phyloP scores from a whole-genome alignment of 2,797 vertebrate genomes.

The Sebastes paucispinis region DNA sequence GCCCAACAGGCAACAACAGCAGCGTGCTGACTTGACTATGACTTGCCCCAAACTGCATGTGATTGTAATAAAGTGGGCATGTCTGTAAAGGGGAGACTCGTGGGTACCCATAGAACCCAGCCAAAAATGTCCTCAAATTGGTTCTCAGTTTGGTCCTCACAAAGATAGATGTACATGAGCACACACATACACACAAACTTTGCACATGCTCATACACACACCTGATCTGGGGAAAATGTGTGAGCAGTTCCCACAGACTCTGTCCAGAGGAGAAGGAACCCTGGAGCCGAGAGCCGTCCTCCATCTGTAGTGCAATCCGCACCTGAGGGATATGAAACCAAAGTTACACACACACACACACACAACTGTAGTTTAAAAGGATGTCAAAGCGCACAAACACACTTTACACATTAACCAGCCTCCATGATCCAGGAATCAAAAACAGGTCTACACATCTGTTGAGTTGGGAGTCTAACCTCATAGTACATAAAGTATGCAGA shows the following conservation, averaged over 20 bases:
- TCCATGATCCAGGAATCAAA: slow-evolving; percentile 2
- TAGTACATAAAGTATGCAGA: background rate
- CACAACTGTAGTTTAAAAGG: background rate
- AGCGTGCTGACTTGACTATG: no score
- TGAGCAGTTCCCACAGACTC: slow-evolving; percentile 92
- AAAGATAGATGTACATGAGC: background rate
- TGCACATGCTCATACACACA: slow-evolving; percentile 56
- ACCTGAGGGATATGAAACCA: slow-evolving; percentile 78
- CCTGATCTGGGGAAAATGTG: slow-evolving; percentile 89
- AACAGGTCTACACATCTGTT: background rate
- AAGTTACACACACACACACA: background rate
- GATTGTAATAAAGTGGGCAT: accelerated
- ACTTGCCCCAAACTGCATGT: no score
- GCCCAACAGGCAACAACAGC: no score
- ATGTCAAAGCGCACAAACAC: background rate
- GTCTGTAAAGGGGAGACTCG: no score
- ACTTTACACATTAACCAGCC: slow-evolving; percentile 1
- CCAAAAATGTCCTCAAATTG: background rate
- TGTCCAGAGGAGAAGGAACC: slow-evolving; percentile 86
- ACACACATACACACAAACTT: background rate
- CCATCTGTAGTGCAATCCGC: slow-evolving; percentile 90
- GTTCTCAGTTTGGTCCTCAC: background rate
- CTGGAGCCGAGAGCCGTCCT: slow-evolving; percentile 90
- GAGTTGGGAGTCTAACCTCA: no score
- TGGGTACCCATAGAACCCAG: no score